Base-by-base conservation (phyloP, 2,113 vertebrate genomes). In the Pao palembangensis region DNA sequence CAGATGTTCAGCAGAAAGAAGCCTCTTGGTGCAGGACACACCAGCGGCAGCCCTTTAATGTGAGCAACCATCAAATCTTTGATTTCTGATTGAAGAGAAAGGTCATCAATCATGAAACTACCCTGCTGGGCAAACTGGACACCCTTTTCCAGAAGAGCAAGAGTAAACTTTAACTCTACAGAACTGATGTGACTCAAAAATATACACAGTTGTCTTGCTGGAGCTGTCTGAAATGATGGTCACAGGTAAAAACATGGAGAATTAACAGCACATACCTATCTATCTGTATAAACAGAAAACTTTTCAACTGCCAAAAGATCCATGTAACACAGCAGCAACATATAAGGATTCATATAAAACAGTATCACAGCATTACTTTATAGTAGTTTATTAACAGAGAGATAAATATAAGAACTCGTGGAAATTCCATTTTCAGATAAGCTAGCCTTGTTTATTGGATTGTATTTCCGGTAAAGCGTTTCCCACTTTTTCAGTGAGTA, bases 71-170 rank as follows among this genome's bases (percentile, higher is more conserved):
- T 74, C 81, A 66, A 70, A 78, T 67, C 79, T 85, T 84, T 87
- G 81, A 87, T 85, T 81, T 87, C 65, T 79, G 81, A 87, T 75
- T 76, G 82, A 87, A 87, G 86, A 85, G 86, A 67, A 81, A 84
- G 64, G 75, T 82, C 47, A 52, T 79, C 77, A 85, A 86, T 67
- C 82, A 68, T 77, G 38, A 51, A 49, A 57, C 20, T 34, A 76
- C 75, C 67, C 65, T n/a, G 62, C 59, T 20, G 79, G 71, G 80
- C 78, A 79, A 28, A 65, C 64, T 61, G 8, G 25, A 16, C 66
- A 66, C n/a, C 52, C 49, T 58, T 69, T 51, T 68, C 50, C 65
- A 81, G 69, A 78, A 75, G 72, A 76, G 71, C 70, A 76, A 78
- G 61, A 58, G 23, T 50, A 52, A 76, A 51, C 34, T 61, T 66